Evolutionary conservation across 2,888 invertebrate species (phyloP).

Genomic region (Creontiades dilutus): DNA sequence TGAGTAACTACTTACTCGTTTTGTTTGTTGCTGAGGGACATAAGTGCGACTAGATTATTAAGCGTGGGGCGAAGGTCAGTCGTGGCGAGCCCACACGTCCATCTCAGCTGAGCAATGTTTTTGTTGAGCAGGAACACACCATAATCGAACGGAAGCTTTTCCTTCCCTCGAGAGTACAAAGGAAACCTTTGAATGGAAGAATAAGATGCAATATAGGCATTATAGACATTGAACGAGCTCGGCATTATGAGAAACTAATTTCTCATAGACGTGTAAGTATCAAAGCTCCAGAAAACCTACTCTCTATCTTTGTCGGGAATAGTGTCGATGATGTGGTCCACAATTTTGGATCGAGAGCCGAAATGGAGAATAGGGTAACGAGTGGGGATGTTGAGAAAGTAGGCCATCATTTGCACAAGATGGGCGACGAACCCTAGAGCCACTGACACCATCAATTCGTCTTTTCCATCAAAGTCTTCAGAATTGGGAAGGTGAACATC

Average conservation of each 20-base stretch:
- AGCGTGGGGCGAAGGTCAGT: slow-evolving; percentile 88
- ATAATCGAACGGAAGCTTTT: slow-evolving; percentile 90
- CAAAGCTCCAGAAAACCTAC: slow-evolving; percentile 79
- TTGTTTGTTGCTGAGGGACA: slow-evolving; percentile 72
- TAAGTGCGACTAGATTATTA: slow-evolving; percentile 84
- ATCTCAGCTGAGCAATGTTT: slow-evolving; percentile 93
- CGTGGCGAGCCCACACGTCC: slow-evolving; percentile 87
- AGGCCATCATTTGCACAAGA: slow-evolving; percentile 88
- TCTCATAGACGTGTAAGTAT: no score
- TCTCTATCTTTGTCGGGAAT: slow-evolving; percentile 84
- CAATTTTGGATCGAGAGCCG: slow-evolving; percentile 90
- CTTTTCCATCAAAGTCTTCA: slow-evolving; percentile 83
- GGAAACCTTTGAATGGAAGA: slow-evolving; percentile 85
- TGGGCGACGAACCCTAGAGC: slow-evolving; percentile 93
- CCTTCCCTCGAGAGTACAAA: slow-evolving; percentile 88
- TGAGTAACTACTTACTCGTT: slow-evolving; percentile 61
- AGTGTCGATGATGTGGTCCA: slow-evolving; percentile 87
- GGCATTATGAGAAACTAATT: no score
- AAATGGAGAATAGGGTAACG: slow-evolving; percentile 90
- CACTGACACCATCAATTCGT: slow-evolving; percentile 87
- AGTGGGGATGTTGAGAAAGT: slow-evolving; percentile 90
- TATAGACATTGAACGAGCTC: no score
- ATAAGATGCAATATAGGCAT: not conserved
- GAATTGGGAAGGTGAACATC: slow-evolving; percentile 86
- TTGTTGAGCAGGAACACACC: slow-evolving; percentile 95